Base-by-base conservation (phyloP, 1,140 invertebrate genomes). In the Bacillus rossius region DNA sequence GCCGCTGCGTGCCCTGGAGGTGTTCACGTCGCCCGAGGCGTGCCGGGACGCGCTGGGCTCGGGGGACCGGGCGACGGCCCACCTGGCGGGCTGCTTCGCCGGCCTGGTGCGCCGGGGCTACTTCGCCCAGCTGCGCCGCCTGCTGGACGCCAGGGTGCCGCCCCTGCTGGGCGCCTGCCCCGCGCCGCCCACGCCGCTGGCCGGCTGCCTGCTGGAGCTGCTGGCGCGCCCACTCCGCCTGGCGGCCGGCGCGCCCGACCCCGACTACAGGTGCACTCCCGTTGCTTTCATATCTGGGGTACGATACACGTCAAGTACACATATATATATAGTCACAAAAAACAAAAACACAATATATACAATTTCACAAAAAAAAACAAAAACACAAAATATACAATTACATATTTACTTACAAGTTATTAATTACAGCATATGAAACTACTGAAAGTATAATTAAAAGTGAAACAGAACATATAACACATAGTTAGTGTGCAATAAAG, bases 1-100 rank as follows among this genome's bases (percentile, higher is more conserved):
- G 56, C 87, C 88, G 1, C 73, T 92, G 37, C 76, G 89, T 66
- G 85, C 89, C 71, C 68, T 91, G 65, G 89, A 92, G 72, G 80
- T 87, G n/a, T 91, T 89, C 61, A 89, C 88, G 34, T 80, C 79
- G 50, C 69, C 75, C 8, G 73, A 82, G 14, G 73, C 78, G 4
- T 77, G 78, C 4, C 77, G 81, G 59, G 67, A 74, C 16, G 69
- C 77, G 40, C 68, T 82, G 53, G 69, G 63, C 22, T 42, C 51
- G 8, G 59, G 59, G 61, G 75, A 74, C 64, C 65, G 71, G 54
- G 59, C 61, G 58, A 48, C 22, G 64, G 26, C 58, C 53, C 16
- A 38, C 23, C 45, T 65, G 19, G 29, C 10, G 10, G 29, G 29
- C 4, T 7, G 5, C 4, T 66, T 66, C 40, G 53, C 50, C 23